Conservation (phyloP, 2,797 vertebrate genomes). For the Mus spretus region DNA sequence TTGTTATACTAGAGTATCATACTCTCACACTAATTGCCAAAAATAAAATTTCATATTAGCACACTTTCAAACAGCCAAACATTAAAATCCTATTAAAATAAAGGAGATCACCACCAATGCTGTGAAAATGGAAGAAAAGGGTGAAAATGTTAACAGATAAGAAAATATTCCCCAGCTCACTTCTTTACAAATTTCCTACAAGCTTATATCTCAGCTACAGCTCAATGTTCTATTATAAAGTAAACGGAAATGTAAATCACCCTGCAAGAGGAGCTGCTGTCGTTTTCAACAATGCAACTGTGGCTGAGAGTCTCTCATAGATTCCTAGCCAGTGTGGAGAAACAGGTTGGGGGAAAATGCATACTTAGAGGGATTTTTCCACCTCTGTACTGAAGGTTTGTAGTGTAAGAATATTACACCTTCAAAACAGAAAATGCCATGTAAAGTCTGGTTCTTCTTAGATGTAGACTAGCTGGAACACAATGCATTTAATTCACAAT, state of each 20-base stretch:
- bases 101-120: conserved; percentile 49
- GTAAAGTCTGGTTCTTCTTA: conserved; percentile 75
- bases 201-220: conserved; percentile 51
- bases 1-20: conserved; percentile 63
- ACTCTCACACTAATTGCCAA: conserved; percentile 41
- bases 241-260: conserved; percentile 68
- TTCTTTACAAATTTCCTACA: conserved; percentile 69
- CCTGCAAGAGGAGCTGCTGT: conserved; percentile 73
- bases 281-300: conserved; percentile 77
- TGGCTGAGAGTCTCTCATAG: conserved; percentile 62
- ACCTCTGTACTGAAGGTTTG: conserved; percentile 63
- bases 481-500: conserved; percentile 70
- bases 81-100: conserved; percentile 41
- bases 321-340: conserved; percentile 61
- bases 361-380: conserved; percentile 73
- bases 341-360: not conserved
- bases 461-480: conserved; percentile 64
- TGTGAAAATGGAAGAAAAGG: conserved; percentile 52
- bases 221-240: conserved; percentile 67
- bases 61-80: conserved; percentile 11
- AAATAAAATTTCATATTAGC: conserved; percentile 49
- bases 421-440: conserved; percentile 76
- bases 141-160: conserved; percentile 48
- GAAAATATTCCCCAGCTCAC: conserved; percentile 56
- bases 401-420: conserved; percentile 71